phyloP scores from a whole-genome alignment of 2,113 vertebrate genomes.

The Passer domesticus region DNA sequence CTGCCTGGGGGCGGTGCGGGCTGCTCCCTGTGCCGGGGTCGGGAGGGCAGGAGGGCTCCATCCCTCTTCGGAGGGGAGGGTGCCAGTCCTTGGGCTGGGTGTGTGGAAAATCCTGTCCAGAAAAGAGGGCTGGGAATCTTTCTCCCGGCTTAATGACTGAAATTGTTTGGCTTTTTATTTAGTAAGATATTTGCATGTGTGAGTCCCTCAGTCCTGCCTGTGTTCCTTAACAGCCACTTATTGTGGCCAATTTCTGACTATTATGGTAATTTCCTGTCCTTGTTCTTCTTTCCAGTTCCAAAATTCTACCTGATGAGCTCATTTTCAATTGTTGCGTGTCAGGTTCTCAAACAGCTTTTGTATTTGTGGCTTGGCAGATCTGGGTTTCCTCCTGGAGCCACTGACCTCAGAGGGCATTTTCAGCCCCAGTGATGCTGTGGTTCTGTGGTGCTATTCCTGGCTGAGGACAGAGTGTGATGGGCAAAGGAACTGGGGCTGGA shows the following conservation, averaged over 20 bases:
- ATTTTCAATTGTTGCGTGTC: neutral
- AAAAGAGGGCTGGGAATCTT: neutral
- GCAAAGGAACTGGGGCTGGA: no score
- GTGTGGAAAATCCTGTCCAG: neutral
- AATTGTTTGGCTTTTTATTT: neutral
- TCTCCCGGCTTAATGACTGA: neutral
- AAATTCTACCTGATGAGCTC: neutral
- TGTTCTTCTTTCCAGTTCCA: neutral
- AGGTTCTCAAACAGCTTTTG: neutral
- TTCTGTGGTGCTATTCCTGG: neutral
- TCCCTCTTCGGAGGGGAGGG: neutral
- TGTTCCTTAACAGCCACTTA: neutral
- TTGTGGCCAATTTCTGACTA: neutral
- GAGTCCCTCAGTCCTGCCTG: neutral
- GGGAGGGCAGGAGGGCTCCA: neutral
- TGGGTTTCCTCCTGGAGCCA: neutral
- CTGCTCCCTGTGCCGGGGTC: neutral
- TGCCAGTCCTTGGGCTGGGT: rapidly evolving
- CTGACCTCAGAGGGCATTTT: neutral
- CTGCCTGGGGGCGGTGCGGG: neutral
- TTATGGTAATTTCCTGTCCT: neutral
- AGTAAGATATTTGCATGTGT: rapidly evolving
- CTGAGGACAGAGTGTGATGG: neutral
- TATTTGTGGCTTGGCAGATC: rapidly evolving
- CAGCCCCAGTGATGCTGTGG: neutral